These are phyloP conservation scores for Agriotes lineatus DNA, from an alignment of 2,888 invertebrate genomes.

Conservation along the genomic window DNA sequence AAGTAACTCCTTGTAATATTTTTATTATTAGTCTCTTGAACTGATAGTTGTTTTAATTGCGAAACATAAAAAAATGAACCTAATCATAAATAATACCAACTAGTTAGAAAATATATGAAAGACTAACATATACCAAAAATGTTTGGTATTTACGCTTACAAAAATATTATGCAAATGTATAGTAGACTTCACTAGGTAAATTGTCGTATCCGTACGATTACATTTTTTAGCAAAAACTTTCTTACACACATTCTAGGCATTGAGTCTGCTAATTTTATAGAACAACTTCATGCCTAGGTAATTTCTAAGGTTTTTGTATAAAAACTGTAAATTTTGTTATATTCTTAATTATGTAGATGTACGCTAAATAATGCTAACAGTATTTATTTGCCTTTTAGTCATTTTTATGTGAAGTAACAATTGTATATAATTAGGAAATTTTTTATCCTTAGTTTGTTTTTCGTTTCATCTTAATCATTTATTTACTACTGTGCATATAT, in stretches of 20 bases:
- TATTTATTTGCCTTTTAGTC: constrained; percentile 44
- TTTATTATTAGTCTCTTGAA: constrained; percentile 32
- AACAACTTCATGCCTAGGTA: constrained; percentile 20
- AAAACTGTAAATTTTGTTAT: constrained; percentile 44
- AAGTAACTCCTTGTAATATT: constrained; percentile 19
- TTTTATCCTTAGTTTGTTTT: constrained; percentile 36
- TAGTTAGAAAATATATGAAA: constrained; percentile 41
- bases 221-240: constrained; percentile 41
- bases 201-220: constrained; percentile 36
- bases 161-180: constrained; percentile 41
- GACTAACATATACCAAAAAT: constrained; percentile 43
- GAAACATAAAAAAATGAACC: constrained; percentile 25
- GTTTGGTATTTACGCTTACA: constrained; percentile 44
- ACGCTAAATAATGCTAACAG: constrained; percentile 41
- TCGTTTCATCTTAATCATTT: constrained; percentile 32
- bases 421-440: constrained; percentile 45
- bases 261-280: constrained; percentile 15
- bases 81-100: constrained; percentile 39
- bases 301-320: constrained; percentile 42
- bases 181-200: constrained; percentile 40
- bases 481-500: constrained; percentile 42
- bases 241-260: constrained; percentile 27
- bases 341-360: constrained; percentile 37
- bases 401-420: constrained; percentile 41
- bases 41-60: constrained; percentile 28